These are phyloP conservation scores for Periophthalmodon schlosseri DNA, from an alignment of 2,113 vertebrate genomes.

Conservation along the genomic window DNA sequence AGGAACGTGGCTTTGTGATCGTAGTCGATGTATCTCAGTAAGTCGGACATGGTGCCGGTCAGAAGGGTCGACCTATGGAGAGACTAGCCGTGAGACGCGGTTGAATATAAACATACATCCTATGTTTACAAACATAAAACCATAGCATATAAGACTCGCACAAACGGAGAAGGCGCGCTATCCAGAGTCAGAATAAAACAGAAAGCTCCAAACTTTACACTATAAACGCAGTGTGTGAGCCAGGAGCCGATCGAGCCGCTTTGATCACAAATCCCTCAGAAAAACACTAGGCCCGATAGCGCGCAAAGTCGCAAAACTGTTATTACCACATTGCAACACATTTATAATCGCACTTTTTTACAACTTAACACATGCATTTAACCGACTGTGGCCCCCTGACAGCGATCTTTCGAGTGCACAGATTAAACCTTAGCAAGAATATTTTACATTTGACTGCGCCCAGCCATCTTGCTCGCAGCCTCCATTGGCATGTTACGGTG, in stretches of 20 bases:
- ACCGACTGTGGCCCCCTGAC: slow-evolving; percentile 25
- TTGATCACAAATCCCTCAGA: slow-evolving; percentile 29
- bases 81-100: background rate
- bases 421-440: slow-evolving; percentile 52
- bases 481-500: slow-evolving; percentile 72
- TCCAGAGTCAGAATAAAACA: background rate
- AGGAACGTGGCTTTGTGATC: slow-evolving; percentile 97
- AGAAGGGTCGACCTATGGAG: slow-evolving; percentile 80
- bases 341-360: slow-evolving; percentile 23
- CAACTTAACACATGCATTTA: background rate
- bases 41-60: slow-evolving; percentile 93
- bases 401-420: slow-evolving; percentile 13
- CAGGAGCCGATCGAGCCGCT: slow-evolving; percentile 22
- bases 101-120: background rate
- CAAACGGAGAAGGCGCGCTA: background rate
- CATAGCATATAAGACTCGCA: background rate
- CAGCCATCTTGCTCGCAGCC: slow-evolving; percentile 77
- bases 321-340: background rate
- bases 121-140: background rate
- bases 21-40: slow-evolving; percentile 94
- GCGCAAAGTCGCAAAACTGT: slow-evolving; percentile 20
- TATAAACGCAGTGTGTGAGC: background rate
- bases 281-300: slow-evolving; percentile 42
- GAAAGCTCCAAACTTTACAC: background rate
- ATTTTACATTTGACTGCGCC: slow-evolving; percentile 77